Conservation (phyloP, 2,888 invertebrate genomes). For the Gryllus longicercus region DNA sequence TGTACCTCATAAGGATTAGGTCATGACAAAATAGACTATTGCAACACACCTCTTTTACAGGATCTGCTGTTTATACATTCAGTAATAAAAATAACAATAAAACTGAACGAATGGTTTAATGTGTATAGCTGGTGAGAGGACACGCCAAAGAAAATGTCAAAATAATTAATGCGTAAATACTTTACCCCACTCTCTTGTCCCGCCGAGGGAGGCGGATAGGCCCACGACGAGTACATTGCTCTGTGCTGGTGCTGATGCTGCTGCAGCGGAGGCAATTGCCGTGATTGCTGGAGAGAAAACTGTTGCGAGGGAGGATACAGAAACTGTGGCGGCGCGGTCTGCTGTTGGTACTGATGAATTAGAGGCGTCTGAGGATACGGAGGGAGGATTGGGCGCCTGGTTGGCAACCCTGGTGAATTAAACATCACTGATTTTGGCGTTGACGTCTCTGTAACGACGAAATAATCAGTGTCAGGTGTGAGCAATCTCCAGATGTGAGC, state of each 20-base stretch:
- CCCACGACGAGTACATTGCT: background rate
- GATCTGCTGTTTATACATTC: too few species aligned
- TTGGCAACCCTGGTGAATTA: slow-evolving; percentile 7
- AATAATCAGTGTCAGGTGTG: background rate
- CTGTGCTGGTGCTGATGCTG: background rate
- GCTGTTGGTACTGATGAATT: slow-evolving; percentile 1
- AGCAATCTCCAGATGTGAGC: background rate
- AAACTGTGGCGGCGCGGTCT: background rate
- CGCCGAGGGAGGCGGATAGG: background rate
- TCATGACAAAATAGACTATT: too few species aligned
- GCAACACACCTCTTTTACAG: too few species aligned
- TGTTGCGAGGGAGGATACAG: background rate
- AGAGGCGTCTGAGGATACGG: background rate
- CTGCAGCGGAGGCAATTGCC: background rate
- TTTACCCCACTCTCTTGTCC: background rate
- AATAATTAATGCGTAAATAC: background rate
- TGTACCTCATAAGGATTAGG: too few species aligned
- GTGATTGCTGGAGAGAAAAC: background rate
- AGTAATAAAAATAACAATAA: too few species aligned
- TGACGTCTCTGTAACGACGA: background rate
- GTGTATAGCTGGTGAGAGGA: too few species aligned
- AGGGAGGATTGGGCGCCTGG: slow-evolving; percentile 1
- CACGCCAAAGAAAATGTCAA: too few species aligned
- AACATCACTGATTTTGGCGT: background rate
- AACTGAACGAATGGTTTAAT: too few species aligned